Evolutionary conservation across 2,797 vertebrate species (phyloP), one percentile per base, ranked within the genome.

Genomic region (Diplodus sargus): DNA sequence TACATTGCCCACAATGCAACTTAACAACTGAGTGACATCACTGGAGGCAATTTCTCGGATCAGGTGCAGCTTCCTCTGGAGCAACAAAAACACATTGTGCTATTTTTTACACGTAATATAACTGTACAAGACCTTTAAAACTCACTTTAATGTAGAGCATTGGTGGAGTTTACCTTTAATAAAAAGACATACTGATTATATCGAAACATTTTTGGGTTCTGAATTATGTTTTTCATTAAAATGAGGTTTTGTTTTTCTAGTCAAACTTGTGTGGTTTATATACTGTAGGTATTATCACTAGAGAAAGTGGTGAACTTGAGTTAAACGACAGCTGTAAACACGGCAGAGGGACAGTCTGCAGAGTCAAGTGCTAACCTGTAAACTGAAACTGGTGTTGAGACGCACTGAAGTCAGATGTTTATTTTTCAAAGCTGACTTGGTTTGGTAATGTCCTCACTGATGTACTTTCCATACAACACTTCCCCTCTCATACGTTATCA

Each of bases 401-500:
- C 47, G 45, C 34, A 13, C 23, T 16, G 57, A 76, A 62, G 25
- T 23, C 20, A 22, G 14, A 59, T 49, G 69, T 81, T 83, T 88
- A 79, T 80, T 75, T 83, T 65, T 63, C 63, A 69, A 57, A 43
- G 69, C 63, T 48, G 30, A 89, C 77, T 85, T 79, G 64, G 54
- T 70, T 81, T 79, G 62, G 57, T 78, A 79, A 83, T 84, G 63
- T 66, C 62, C 60, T 62, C 52, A 57, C 64, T 74, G 69, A 76
- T 83, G 75, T 65, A 20, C 30, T 84, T 74, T 72, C 54, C 70
- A 70, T 49, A 68, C 51, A 42, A 56, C 4, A 79, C 78, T 70
- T 85, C 75, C 61, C 54, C 45, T 68, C 67, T 79, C 66, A 72
- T n/a, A 70, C 70, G 77, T 79, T 82, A 79, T 85, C 75, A 78